Percentiles rank a stretch among this genome's conserved stretches.
Conservation (phyloP, 1,140 invertebrate genomes). For the Panulirus ornatus region DNA sequence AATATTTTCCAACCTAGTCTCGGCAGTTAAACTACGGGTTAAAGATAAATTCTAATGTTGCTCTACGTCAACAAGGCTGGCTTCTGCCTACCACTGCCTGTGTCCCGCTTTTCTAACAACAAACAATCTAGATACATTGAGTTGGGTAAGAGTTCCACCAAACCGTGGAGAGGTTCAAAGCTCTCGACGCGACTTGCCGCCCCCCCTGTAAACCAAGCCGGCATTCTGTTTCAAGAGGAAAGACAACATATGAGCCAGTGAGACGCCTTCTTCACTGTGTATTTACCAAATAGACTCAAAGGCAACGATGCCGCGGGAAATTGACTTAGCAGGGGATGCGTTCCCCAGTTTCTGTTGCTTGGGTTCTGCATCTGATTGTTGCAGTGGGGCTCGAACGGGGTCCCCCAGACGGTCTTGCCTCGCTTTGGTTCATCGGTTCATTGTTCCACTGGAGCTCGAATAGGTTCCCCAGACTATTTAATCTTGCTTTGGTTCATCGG, state of each 20-base stretch:
- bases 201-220: neutral
- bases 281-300: constrained; percentile 21
- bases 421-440: too few species aligned
- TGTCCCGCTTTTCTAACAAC: neutral
- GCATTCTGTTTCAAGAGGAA: constrained; percentile 9
- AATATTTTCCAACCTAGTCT: too few species aligned
- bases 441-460: too few species aligned
- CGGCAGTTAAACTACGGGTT: too few species aligned
- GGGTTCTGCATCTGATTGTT: too few species aligned
- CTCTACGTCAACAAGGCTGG: too few species aligned
- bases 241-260: neutral
- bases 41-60: too few species aligned
- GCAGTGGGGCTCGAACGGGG: too few species aligned
- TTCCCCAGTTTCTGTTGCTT: neutral
- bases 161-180: neutral
- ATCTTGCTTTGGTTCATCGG: too few species aligned
- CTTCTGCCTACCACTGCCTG: too few species aligned
- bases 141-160: neutral
- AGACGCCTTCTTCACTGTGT: constrained; percentile 4
- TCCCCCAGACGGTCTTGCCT: too few species aligned
- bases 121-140: neutral
- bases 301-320: neutral
- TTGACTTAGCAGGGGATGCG: neutral
- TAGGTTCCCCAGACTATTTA: too few species aligned
- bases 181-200: neutral